Evolutionary conservation across 2,888 invertebrate genomes (phyloP).

Genomic region (Pherbina coryleti): DNA sequence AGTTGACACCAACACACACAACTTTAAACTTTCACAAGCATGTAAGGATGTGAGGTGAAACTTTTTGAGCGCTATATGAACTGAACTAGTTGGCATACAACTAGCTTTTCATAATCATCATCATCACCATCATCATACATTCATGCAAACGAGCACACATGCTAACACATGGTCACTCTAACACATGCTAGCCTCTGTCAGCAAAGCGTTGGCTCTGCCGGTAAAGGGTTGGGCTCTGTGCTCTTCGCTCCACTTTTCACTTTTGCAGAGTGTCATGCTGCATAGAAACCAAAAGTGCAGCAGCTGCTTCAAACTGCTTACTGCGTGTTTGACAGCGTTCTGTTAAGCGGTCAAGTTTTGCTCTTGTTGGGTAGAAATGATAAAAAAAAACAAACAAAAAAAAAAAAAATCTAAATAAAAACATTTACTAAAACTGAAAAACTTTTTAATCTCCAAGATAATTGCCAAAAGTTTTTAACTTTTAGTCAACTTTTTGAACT

Average conservation of each 20-base stretch:
- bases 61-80: not conserved
- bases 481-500: conserved; percentile 31
- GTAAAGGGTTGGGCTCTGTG: too few species aligned
- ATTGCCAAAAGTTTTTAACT: conserved; percentile 62
- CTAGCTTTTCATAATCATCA: not conserved
- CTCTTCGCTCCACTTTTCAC: too few species aligned
- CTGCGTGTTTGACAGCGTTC: not conserved
- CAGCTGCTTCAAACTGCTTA: conserved; percentile 8
- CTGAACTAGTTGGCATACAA: not conserved
- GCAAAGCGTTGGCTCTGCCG: too few species aligned
- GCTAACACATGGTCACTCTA: too few species aligned
- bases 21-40: conserved; percentile 5
- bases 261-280: not conserved
- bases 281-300: not conserved
- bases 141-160: too few species aligned
- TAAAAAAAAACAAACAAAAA: too few species aligned
- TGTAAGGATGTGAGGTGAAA: not conserved
- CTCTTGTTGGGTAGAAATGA: too few species aligned
- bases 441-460: conserved; percentile 56
- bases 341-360: not conserved
- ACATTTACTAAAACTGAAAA: not conserved
- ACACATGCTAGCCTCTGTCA: too few species aligned
- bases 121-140: too few species aligned
- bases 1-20: conserved; percentile 16
- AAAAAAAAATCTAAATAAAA: too few species aligned